Base-by-base conservation (phyloP, 2,888 invertebrate genomes). In the Carpatolechia fugitivella region DNA sequence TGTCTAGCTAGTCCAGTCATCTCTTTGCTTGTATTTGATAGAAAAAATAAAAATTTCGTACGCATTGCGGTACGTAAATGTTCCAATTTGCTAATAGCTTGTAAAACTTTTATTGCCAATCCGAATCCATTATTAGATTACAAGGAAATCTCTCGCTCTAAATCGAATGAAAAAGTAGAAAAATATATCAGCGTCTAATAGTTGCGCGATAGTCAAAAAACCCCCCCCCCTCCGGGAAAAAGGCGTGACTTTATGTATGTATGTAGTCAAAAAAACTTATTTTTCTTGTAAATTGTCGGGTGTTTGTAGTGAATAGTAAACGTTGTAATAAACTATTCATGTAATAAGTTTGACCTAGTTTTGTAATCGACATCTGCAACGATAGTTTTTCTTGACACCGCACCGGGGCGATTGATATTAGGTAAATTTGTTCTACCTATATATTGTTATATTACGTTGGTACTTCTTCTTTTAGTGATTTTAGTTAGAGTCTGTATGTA, bases 101-200 rank as follows among this genome's bases (percentile, higher is more conserved):
- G 20, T 41, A 41, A 41, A 41, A 41, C 41, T 41, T 41, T 41
- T 41, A 41, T 41, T 20, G 41, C 14, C 41, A 41, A 41, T 41
- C 3, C 20, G 11, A 38, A 38, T 7, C 41, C 14, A 41, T 41
- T 41, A 20, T 41, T 41, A 20, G 20, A 41, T 8, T 20, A 11
- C n/a, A 14, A 38, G 13, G 38, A 14, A 20, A 16, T 14, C 20
- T 3, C 5, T 8, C 11, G n/a, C 16, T 18, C 11, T 20, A 20
- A n/a, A 1, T 1, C 4, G 10, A 8, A 16, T 11, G n/a, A n/a
- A n/a, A n/a, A n/a, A n/a, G n/a, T n/a, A n/a, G n/a, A n/a, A n/a
- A n/a, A n/a, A n/a, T n/a, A n/a, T n/a, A n/a, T n/a, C n/a, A n/a
- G n/a, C n/a, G n/a, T n/a, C n/a, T n/a, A n/a, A n/a, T n/a, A 20